Conservation (phyloP, 2,797 vertebrate species). For the Halcyon leucocephala region DNA sequence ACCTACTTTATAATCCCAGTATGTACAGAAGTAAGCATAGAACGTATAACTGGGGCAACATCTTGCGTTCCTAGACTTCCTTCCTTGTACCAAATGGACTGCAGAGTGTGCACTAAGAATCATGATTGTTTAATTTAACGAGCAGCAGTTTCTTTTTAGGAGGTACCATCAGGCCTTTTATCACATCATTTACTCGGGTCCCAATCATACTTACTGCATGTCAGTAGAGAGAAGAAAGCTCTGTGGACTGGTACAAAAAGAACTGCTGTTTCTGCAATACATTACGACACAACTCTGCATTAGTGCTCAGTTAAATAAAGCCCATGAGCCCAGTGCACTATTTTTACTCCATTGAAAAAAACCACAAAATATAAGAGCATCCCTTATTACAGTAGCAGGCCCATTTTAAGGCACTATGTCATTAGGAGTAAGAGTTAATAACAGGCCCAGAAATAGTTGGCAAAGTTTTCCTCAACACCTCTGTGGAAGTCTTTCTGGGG, state of each 20-base stretch:
- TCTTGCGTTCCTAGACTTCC: not conserved
- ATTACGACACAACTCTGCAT: not conserved
- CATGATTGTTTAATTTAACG: not conserved
- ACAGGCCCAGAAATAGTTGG: not conserved
- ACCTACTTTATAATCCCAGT: not conserved
- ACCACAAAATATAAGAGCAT: not conserved
- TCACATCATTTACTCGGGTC: not conserved
- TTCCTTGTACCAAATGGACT: not conserved
- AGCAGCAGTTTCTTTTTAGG: not conserved
- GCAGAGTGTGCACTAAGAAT: not conserved
- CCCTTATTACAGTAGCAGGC: not conserved
- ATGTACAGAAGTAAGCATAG: not conserved
- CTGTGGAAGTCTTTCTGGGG: not conserved
- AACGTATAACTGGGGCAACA: not conserved
- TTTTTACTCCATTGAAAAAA: slow-evolving; percentile 48
- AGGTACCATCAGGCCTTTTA: slow-evolving; percentile 1
- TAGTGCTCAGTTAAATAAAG: not conserved
- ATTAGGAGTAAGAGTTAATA: slow-evolving; percentile 25
- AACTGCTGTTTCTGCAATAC: slow-evolving; percentile 42
- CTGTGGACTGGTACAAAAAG: not conserved
- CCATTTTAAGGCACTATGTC: not conserved
- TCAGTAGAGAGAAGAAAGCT: not conserved
- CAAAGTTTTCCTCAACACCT: not conserved
- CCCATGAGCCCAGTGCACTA: slow-evolving; percentile 18
- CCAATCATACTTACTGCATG: not conserved